Percentiles rank a stretch among this genome's conserved stretches.
These are phyloP conservation scores for Caerostris darwini DNA, from an alignment of 1,140 invertebrate genomes.

Conservation along the genomic window DNA sequence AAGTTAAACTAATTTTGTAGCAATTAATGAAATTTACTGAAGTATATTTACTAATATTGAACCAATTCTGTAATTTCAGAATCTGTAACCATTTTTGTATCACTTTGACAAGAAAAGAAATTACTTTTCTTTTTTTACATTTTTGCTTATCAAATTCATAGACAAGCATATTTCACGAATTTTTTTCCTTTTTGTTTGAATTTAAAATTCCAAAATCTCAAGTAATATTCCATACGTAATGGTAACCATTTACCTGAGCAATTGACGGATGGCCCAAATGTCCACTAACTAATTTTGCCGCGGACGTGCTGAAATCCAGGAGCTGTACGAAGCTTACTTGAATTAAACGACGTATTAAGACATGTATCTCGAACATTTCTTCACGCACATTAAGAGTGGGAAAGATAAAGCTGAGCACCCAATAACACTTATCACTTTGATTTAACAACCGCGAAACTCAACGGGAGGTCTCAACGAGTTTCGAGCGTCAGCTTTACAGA, in stretches of 20 bases:
- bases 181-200: no score
- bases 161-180: no score
- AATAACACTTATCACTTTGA: conserved; percentile 41
- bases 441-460: conserved; percentile 26
- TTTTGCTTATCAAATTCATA: no score
- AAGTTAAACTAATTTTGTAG: no score
- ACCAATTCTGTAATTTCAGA: no score
- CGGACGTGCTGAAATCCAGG: background rate
- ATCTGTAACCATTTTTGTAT: no score
- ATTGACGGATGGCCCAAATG: background rate
- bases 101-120: no score
- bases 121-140: no score
- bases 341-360: conserved; percentile 22
- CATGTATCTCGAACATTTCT: background rate
- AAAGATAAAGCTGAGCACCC: conserved; percentile 28
- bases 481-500: conserved; percentile 7
- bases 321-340: background rate
- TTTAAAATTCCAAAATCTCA: no score
- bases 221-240: no score
- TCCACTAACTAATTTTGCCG: background rate
- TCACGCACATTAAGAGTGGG: conserved; percentile 14
- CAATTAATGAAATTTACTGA: no score
- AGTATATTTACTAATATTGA: no score
- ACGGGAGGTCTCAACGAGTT: conserved; percentile 6
- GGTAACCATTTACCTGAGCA: background rate